Percentiles rank a stretch among this genome's conserved stretches.
These are phyloP conservation scores for Therioaphis trifolii DNA, from an alignment of 2,888 invertebrate species.

Conservation along the genomic window DNA sequence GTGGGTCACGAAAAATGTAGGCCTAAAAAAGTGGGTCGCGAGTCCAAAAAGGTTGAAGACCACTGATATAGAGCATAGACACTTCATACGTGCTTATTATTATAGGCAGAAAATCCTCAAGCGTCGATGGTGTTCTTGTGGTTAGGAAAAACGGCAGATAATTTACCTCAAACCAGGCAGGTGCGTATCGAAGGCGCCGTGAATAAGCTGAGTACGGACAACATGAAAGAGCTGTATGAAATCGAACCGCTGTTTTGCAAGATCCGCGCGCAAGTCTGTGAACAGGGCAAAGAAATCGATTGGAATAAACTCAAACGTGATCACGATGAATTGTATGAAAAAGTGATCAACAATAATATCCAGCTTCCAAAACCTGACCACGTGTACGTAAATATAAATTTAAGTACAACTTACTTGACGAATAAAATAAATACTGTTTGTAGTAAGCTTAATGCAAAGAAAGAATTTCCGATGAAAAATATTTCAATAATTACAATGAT, in stretches of 20 bases:
- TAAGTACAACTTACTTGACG: too few relatives aligned
- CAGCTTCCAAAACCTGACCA: slow-evolving; percentile 70
- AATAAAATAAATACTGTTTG: too few relatives aligned
- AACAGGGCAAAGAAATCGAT: slow-evolving; percentile 69
- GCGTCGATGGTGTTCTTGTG: slow-evolving; percentile 70
- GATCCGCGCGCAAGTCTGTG: slow-evolving; percentile 70
- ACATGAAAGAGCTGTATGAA: slow-evolving; percentile 69
- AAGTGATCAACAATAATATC: slow-evolving; percentile 67
- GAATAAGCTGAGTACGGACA: slow-evolving; percentile 67
- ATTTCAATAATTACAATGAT: too few relatives aligned
- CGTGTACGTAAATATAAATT: slow-evolving; percentile 68
- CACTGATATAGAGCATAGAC: too few relatives aligned
- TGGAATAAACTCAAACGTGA: slow-evolving; percentile 70
- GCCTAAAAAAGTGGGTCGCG: too few relatives aligned
- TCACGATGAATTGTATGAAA: slow-evolving; percentile 69
- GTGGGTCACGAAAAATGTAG: too few relatives aligned
- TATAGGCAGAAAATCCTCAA: slow-evolving; percentile 69
- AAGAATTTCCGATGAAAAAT: too few relatives aligned
- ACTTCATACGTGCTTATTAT: too few relatives aligned
- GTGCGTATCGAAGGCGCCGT: slow-evolving; percentile 70
- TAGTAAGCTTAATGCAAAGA: too few relatives aligned
- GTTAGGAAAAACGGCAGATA: slow-evolving; percentile 64
- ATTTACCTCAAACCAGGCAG: slow-evolving; percentile 67
- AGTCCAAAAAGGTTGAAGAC: too few relatives aligned
- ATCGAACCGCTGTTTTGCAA: slow-evolving; percentile 70